Evolutionary conservation across 2,797 vertebrate species (phyloP).

Genomic region (Acrossocheilus wenchowensis): DNA sequence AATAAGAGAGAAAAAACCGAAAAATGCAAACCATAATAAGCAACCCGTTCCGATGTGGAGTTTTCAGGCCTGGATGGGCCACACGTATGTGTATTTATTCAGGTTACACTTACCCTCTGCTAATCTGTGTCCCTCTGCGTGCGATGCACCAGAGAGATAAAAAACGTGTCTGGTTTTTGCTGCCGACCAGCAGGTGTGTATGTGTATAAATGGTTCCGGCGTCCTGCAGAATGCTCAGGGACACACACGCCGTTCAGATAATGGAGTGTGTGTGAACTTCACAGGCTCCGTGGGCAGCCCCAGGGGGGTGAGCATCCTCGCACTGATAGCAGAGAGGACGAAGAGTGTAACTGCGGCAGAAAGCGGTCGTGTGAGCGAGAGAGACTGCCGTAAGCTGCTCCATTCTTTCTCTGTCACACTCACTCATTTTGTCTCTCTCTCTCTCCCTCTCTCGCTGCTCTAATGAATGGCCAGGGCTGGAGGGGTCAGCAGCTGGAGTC

Average conservation of each 20-base stretch:
- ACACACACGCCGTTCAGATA: slow-evolving; percentile 58
- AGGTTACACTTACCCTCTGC: slow-evolving; percentile 48
- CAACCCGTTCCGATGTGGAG: slow-evolving; percentile 60
- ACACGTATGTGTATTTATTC: slow-evolving; percentile 55
- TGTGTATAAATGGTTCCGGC: slow-evolving; percentile 72
- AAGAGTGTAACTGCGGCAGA: slow-evolving; percentile 30
- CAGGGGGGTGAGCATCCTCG: slow-evolving; percentile 66
- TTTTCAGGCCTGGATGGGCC: slow-evolving; percentile 54
- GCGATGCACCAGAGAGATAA: slow-evolving; percentile 67
- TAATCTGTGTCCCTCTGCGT: slow-evolving; percentile 66
- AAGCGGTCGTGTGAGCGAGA: slow-evolving; percentile 2
- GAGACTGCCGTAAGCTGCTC: slow-evolving; percentile 44
- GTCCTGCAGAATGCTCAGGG: slow-evolving; percentile 67
- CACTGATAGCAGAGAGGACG: slow-evolving; percentile 55
- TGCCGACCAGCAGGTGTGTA: slow-evolving; percentile 63
- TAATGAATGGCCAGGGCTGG: slow-evolving; percentile 75
- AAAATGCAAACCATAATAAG: slow-evolving; percentile 26
- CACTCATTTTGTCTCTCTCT: slow-evolving; percentile 41
- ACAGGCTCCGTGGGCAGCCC: slow-evolving; percentile 69
- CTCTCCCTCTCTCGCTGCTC: slow-evolving; percentile 42
- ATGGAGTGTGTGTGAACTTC: slow-evolving; percentile 71
- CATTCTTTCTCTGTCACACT: slow-evolving; percentile 50
- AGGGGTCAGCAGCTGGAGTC: slow-evolving; percentile 74
- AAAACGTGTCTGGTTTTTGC: slow-evolving; percentile 58
- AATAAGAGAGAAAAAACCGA: slow-evolving; percentile 30